phyloP scores from a whole-genome alignment of 2,113 vertebrate genomes.

The Cochlearius cochlearius region DNA sequence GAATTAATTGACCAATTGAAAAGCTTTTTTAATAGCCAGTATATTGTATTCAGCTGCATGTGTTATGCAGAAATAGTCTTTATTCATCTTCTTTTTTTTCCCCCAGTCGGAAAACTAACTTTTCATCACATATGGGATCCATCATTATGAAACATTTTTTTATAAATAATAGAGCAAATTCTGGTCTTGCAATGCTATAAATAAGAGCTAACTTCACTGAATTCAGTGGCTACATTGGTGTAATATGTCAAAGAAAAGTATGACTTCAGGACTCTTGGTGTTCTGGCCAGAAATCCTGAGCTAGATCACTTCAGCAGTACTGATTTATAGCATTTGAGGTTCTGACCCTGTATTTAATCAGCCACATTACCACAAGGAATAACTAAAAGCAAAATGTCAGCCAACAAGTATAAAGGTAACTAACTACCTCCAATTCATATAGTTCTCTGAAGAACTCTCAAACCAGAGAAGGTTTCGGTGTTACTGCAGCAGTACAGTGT shows the following conservation, averaged over 20 bases:
- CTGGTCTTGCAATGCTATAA: not conserved
- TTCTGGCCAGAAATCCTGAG: not conserved
- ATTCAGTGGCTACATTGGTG: not conserved
- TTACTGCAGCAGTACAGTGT: not conserved
- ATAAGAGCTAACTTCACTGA: not conserved
- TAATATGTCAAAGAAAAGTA: not conserved
- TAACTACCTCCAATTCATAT: not conserved
- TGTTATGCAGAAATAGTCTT: not conserved
- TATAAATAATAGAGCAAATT: not conserved
- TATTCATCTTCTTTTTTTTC: not conserved
- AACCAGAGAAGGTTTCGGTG: not conserved
- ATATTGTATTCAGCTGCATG: not conserved
- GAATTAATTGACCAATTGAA: not conserved
- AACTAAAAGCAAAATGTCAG: conserved; percentile 15
- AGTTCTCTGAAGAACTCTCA: not conserved
- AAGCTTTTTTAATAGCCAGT: not conserved
- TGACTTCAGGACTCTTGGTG: not conserved
- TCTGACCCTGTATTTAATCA: not conserved
- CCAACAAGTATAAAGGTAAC: not conserved
- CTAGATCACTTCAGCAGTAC: not conserved
- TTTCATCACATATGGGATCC: not conserved
- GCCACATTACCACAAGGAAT: not conserved
- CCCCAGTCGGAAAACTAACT: not conserved
- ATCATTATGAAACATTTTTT: not conserved
- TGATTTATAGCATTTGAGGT: not conserved